phyloP scores from a whole-genome alignment of 37 sponge, comb jelly and placozoan species.

The Agelas oroides region DNA sequence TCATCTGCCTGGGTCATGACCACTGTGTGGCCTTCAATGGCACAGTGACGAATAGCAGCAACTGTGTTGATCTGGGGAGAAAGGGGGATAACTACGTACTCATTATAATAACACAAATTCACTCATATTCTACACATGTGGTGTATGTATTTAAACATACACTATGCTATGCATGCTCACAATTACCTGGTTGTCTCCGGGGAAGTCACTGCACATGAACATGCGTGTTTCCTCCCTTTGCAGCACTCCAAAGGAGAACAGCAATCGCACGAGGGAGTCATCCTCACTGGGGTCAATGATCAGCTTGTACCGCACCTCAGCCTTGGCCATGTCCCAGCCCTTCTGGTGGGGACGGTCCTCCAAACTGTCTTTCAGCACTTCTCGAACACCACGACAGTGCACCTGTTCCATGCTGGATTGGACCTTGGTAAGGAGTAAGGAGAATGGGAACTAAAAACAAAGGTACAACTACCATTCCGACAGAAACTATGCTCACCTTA shows the following conservation, averaged over 20 bases:
- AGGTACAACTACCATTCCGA: background rate
- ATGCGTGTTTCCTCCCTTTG: constrained; percentile 52
- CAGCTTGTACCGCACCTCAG: constrained; percentile 85
- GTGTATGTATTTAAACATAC: background rate
- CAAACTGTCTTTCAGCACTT: constrained; percentile 67
- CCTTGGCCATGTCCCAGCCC: constrained; percentile 46
- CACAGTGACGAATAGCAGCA: constrained; percentile 78
- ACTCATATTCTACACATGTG: background rate
- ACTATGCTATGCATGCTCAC: background rate
- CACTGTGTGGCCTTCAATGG: constrained; percentile 83
- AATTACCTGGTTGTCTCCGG: constrained; percentile 74
- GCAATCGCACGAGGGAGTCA: constrained; percentile 69
- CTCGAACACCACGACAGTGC: constrained; percentile 43
- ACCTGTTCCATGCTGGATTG: background rate
- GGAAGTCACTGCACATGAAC: constrained; percentile 83
- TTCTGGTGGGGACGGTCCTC: constrained; percentile 53
- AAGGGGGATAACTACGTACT: background rate
- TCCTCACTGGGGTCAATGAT: constrained; percentile 90
- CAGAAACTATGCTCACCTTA: background rate
- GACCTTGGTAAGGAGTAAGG: constrained; percentile 2
- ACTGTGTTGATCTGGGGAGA: constrained; percentile 71
- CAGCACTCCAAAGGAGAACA: constrained; percentile 77
- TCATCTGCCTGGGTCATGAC: constrained; percentile 88
- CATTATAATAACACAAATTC: background rate
- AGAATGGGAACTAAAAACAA: no score